Percentiles rank a stretch among this genome's conserved stretches.
These are phyloP conservation scores for Taphrorychus bicolor DNA, from an alignment of 2,888 invertebrate genomes.

Conservation along the genomic window DNA sequence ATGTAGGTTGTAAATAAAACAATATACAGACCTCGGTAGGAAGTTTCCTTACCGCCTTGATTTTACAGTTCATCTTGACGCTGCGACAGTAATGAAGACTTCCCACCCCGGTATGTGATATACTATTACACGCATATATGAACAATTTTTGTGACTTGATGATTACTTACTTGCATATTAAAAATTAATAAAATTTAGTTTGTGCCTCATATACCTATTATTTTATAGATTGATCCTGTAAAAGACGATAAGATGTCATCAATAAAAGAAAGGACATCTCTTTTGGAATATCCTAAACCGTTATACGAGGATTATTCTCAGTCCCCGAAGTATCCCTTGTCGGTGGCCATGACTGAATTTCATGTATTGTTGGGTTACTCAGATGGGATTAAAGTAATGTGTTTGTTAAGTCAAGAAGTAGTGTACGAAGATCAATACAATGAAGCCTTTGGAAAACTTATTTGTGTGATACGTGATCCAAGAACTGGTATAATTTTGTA, in stretches of 20 bases:
- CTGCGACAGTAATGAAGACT: too few species aligned
- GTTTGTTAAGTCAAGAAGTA: constrained; percentile 82
- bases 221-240: constrained; percentile 62
- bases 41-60: too few species aligned
- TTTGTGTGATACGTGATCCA: constrained; percentile 82
- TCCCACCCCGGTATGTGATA: too few species aligned
- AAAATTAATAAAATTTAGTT: too few species aligned
- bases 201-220: too few species aligned
- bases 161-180: too few species aligned
- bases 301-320: constrained; percentile 54
- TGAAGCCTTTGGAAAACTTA: constrained; percentile 79
- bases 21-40: too few species aligned
- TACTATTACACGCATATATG: too few species aligned
- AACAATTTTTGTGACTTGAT: too few species aligned
- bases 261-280: constrained; percentile 61
- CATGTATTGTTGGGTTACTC: constrained; percentile 85
- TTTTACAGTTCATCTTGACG: too few species aligned
- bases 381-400: constrained; percentile 84
- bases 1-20: too few species aligned
- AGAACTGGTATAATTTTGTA: constrained; percentile 62
- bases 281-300: constrained; percentile 57
- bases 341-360: constrained; percentile 88
- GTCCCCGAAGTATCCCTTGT: constrained; percentile 65
- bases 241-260: constrained; percentile 63
- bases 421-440: constrained; percentile 87